Evolutionary conservation across 2,888 invertebrate species (phyloP).

Genomic region (Tillus elongatus): DNA sequence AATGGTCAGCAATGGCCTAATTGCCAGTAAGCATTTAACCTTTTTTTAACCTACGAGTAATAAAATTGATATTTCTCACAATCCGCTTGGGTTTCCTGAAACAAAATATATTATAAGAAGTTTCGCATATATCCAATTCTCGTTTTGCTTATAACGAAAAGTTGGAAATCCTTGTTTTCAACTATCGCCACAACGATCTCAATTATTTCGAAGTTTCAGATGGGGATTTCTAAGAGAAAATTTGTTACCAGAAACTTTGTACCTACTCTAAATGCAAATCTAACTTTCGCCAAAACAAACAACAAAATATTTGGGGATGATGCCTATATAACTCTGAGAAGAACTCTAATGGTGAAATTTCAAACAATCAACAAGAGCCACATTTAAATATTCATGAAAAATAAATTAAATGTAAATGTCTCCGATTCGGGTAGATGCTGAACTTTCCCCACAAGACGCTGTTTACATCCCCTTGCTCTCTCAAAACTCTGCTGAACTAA

Average conservation of each 20-base stretch:
- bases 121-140: no score
- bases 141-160: no score
- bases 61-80: no score
- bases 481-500: constrained; percentile 25
- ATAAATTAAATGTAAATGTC: constrained; percentile 30
- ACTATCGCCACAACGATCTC: no score
- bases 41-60: no score
- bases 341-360: constrained; percentile 17
- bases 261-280: constrained; percentile 41
- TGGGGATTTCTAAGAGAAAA: constrained; percentile 26
- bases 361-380: constrained; percentile 22
- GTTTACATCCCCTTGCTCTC: constrained; percentile 29
- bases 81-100: no score
- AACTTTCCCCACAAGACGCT: constrained; percentile 18
- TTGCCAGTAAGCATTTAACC: no score
- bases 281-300: constrained; percentile 31
- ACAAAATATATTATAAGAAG: no score
- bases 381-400: constrained; percentile 30
- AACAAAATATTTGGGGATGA: constrained; percentile 26
- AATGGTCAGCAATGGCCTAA: no score
- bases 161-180: no score
- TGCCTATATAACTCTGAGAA: constrained; percentile 13
- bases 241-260: constrained; percentile 39
- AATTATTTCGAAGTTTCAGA: constrained; percentile 30
- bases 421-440: constrained; percentile 13